Evolutionary conservation across 2,797 vertebrate species (phyloP), one percentile per base, ranked within the genome.

Genomic region (Hephaestus fuliginosus): DNA sequence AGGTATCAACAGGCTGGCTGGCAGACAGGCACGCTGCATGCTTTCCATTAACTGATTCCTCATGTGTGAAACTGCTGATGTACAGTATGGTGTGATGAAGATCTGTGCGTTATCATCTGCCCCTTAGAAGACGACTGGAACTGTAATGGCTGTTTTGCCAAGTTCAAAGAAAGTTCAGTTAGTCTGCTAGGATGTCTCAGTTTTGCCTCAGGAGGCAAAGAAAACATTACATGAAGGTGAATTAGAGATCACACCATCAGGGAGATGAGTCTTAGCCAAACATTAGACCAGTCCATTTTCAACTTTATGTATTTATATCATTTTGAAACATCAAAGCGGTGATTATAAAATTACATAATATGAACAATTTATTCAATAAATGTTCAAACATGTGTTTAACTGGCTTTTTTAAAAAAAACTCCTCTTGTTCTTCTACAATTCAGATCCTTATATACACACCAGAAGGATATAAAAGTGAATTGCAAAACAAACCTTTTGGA

Each of bases 1-100:
- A 96, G 95, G 94, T 96, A 95, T 76, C 49, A 25, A 14, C 64
- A 30, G 75, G 62, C 85, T 60, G 68, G 49, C 75, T 63, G 70
- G 58, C 66, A 62, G 51, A 79, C 49, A 28, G 17, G 51, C 84
- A 76, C 60, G 83, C 64, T 81, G 83, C 76, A 69, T 53, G 78
- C 22, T 78, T 46, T 41, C 58, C 63, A 44, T 51, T 85, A 60
- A 87, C 69, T 30, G 22, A 51, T 70, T 76, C 52, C 36, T 63
- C 11, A 20, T 52, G 46, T 80, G 66, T 55, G 46, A 2, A 4
- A 2, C 33, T 58, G 30, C 49, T 48, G 17, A 12, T 25, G 6
- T 30, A 33, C 14, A 46, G n/a, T 9, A 4, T 36, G 41, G 12
- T 77, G 63, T 75, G 25, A 53, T 48, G 46, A 51, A 41, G 12